Conservation (phyloP, 2,113 vertebrate genomes). For the Salvator merianae region DNA sequence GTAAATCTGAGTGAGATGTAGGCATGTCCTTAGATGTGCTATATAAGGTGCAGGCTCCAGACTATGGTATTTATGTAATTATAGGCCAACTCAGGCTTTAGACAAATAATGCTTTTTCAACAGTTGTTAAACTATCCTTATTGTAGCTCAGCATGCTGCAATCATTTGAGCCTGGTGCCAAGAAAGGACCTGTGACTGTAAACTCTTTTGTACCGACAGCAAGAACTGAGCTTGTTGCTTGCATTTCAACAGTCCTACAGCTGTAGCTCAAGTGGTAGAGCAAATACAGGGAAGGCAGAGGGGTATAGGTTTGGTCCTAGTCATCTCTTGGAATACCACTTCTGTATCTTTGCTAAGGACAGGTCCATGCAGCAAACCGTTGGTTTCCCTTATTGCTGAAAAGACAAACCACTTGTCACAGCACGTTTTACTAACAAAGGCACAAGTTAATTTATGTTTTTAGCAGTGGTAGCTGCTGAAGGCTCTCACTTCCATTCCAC, state of each 20-base stretch:
- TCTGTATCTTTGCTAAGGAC: no score
- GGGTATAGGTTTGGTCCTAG: no score
- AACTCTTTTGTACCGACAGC: not conserved
- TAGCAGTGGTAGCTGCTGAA: no score
- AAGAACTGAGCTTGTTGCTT: not conserved
- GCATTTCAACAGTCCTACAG: not conserved
- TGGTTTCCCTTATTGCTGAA: not conserved
- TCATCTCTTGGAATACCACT: no score
- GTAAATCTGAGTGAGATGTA: conserved; percentile 26
- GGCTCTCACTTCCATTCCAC: no score
- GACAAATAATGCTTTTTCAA: conserved; percentile 34
- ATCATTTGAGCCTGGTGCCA: not conserved
- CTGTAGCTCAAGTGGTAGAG: no score
- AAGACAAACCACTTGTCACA: not conserved
- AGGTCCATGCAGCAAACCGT: no score
- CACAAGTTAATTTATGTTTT: no score
- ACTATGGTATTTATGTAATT: conserved; percentile 47
- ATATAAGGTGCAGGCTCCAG: conserved; percentile 13
- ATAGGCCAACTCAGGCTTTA: conserved; percentile 42
- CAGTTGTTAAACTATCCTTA: conserved; percentile 36
- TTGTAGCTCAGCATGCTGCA: conserved; percentile 6
- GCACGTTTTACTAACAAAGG: not conserved
- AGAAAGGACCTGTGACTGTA: no score
- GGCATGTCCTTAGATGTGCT: conserved; percentile 31
- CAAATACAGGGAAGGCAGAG: no score